Percentiles rank a stretch among this genome's conserved stretches.
Evolutionary conservation across 1,140 invertebrate species (phyloP).

Genomic region (Chrysoperla carnea): DNA sequence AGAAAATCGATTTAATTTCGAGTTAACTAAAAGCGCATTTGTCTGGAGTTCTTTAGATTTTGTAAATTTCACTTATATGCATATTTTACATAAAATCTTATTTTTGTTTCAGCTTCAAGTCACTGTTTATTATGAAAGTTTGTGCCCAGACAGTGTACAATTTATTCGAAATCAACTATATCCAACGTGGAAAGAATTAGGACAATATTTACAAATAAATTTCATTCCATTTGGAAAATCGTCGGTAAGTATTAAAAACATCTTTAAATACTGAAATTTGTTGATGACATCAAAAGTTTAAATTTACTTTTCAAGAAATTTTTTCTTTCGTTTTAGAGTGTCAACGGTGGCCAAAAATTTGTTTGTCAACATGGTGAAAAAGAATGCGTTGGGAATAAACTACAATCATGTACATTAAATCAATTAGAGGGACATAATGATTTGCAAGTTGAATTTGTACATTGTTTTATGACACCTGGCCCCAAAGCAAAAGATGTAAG

Average conservation of each 20-base stretch:
- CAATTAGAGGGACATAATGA: slow-evolving; percentile 8
- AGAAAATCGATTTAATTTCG: no score
- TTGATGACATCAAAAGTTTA: no score
- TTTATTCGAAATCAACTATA: slow-evolving; percentile 41
- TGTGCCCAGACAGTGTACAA: slow-evolving; percentile 57
- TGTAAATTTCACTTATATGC: no score
- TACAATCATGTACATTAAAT: slow-evolving; percentile 16
- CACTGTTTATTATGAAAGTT: slow-evolving; percentile 57
- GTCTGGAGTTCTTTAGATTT: no score
- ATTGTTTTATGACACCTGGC: slow-evolving; percentile 14
- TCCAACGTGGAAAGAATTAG: slow-evolving; percentile 26
- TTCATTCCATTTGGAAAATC: slow-evolving; percentile 69
- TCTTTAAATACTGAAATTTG: no score
- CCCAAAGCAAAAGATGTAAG: not conserved
- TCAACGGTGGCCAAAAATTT: slow-evolving; percentile 11
- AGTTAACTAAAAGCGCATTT: no score
- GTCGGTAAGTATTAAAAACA: slow-evolving; percentile 21
- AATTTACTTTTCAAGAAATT: not conserved
- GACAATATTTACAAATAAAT: slow-evolving; percentile 28
- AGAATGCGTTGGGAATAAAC: slow-evolving; percentile 16
- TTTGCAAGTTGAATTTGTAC: slow-evolving; percentile 14
- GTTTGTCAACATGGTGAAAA: slow-evolving; percentile 17
- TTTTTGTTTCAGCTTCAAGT: slow-evolving; percentile 10
- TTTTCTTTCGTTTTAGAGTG: slow-evolving; percentile 9
- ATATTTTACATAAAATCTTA: no score